A percentile compares a stretch with the other conserved stretches of the same genome.
Conservation (phyloP, 2,113 vertebrate genomes). For the Pomatostomus ruficeps region DNA sequence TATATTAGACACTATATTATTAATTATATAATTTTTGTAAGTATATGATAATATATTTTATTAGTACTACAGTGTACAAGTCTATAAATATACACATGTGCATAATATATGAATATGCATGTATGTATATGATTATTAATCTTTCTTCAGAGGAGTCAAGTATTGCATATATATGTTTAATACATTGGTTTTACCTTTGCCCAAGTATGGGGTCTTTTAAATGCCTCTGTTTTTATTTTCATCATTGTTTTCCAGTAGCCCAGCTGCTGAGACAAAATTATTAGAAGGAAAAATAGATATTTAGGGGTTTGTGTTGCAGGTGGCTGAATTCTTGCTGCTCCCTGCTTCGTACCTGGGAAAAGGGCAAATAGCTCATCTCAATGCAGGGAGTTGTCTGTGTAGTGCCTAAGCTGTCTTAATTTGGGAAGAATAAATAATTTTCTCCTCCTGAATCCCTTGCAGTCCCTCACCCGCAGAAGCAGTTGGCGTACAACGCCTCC, state of each 20-base stretch:
- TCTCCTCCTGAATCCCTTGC: not conserved
- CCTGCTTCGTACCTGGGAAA: not conserved
- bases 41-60: not conserved
- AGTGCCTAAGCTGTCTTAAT: not conserved
- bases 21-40: not conserved
- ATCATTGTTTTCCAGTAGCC: not conserved
- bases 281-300: not conserved
- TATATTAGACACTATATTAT: not conserved
- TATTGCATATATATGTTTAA: not conserved
- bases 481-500: conserved; percentile 78
- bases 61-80: not conserved
- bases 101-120: not conserved
- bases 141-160: not conserved
- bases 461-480: conserved; percentile 82
- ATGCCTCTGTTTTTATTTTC: not conserved
- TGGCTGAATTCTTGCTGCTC: not conserved
- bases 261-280: not conserved
- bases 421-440: conserved; percentile 30
- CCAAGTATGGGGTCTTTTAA: not conserved
- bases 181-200: not conserved
- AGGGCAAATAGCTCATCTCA: not conserved
- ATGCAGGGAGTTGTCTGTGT: not conserved
- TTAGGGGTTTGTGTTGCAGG: not conserved
- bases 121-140: not conserved
- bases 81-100: not conserved